phyloP scores from a whole-genome alignment of 2,797 vertebrate species.

The Clamator glandarius region DNA sequence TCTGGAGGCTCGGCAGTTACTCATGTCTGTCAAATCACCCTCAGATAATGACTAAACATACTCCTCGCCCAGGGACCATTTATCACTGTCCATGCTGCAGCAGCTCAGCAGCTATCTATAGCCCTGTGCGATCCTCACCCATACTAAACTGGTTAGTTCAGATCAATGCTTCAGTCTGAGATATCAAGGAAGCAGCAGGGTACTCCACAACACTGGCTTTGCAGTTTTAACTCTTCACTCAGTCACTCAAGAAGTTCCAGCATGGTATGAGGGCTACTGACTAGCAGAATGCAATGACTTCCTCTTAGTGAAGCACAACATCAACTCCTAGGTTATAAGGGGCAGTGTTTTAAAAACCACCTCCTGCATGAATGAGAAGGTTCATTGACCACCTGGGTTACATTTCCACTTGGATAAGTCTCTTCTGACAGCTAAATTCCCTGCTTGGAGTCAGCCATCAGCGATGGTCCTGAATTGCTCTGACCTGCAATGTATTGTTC shows the following conservation, averaged over 20 bases:
- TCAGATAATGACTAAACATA: neutral
- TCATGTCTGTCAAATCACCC: neutral
- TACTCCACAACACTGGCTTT: neutral
- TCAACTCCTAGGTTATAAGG: neutral
- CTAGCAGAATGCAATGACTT: neutral
- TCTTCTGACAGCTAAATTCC: neutral
- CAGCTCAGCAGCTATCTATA: neutral
- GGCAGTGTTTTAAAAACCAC: neutral
- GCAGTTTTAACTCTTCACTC: neutral
- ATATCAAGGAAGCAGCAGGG: neutral
- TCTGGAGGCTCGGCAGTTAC: neutral
- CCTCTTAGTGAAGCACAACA: neutral
- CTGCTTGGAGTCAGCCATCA: neutral
- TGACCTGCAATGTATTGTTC: accelerated
- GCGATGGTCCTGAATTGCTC: neutral
- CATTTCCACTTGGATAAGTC: neutral
- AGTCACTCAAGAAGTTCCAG: neutral
- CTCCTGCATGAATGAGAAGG: neutral
- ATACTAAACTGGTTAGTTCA: neutral
- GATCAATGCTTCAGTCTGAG: neutral
- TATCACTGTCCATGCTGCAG: neutral
- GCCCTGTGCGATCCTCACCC: neutral
- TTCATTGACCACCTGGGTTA: neutral
- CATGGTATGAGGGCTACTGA: neutral
- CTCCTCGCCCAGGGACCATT: neutral